A percentile compares a stretch with the other conserved stretches of the same genome.
phyloP scores from a whole-genome alignment of 1,140 invertebrate species.

The Trigoniulus corallinus region DNA sequence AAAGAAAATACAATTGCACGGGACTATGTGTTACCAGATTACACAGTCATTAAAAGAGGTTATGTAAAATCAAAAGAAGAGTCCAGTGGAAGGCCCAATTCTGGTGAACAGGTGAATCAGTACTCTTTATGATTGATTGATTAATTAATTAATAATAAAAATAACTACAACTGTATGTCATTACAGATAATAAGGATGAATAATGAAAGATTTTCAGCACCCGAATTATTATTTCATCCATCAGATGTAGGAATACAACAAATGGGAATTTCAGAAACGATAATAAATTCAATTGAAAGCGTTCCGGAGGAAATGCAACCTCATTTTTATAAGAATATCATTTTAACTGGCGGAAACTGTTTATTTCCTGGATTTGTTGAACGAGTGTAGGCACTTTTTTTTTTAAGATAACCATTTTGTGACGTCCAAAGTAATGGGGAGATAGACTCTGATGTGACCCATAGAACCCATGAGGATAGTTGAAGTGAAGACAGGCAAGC shows the following conservation, averaged over 20 bases:
- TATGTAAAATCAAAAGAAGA: slow-evolving; percentile 42
- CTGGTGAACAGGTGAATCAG: slow-evolving; percentile 35
- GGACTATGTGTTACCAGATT: slow-evolving; percentile 94
- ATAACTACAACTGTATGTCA: neutral
- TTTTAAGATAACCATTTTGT: too few relatives aligned
- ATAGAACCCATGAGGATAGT: too few relatives aligned
- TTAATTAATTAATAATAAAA: too few relatives aligned
- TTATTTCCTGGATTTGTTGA: slow-evolving; percentile 58
- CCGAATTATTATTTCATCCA: slow-evolving; percentile 88
- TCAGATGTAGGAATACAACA: slow-evolving; percentile 86
- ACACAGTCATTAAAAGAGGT: slow-evolving; percentile 64
- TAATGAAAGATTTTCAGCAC: slow-evolving; percentile 82
- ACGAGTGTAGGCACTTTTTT: slow-evolving; percentile 38
- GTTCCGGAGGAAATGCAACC: slow-evolving; percentile 54
- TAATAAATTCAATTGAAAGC: slow-evolving; percentile 50
- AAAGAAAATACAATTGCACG: slow-evolving; percentile 47
- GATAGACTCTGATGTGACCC: too few relatives aligned
- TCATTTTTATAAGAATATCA: slow-evolving; percentile 72
- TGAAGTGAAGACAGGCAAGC: too few relatives aligned
- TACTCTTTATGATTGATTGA: neutral
- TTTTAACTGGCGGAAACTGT: slow-evolving; percentile 78
- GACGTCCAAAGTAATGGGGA: too few relatives aligned
- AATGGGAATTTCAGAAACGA: slow-evolving; percentile 85
- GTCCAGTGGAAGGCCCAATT: slow-evolving; percentile 38
- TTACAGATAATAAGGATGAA: slow-evolving; percentile 64